Conservation (phyloP, 2,888 invertebrate species). For the Euplagia quadripunctaria region DNA sequence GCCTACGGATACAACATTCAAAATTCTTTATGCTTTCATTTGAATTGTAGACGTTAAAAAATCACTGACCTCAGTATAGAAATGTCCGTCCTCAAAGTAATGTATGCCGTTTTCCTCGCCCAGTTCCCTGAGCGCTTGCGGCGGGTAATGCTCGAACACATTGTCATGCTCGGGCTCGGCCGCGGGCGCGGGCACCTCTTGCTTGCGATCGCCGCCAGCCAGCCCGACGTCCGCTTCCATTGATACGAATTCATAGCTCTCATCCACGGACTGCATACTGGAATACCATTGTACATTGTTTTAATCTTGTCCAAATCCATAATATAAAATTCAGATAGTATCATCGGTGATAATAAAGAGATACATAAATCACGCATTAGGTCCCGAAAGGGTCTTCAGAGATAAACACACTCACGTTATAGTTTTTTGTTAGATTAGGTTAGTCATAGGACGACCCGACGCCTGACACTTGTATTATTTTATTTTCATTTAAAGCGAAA, state of each 20-base stretch:
- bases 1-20: too few relatives aligned
- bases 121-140: constrained; percentile 90
- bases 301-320: background rate
- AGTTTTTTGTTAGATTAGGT: background rate
- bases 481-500: background rate
- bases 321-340: background rate
- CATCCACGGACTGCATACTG: constrained; percentile 86
- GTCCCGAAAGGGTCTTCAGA: background rate
- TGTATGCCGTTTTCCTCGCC: constrained; percentile 95
- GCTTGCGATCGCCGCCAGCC: constrained; percentile 70
- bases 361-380: background rate
- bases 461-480: background rate
- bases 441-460: too few relatives aligned
- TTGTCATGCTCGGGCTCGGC: constrained; percentile 56
- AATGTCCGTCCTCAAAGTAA: constrained; percentile 97
- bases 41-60: background rate
- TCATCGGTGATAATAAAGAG: background rate
- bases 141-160: constrained; percentile 87
- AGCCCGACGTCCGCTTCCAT: constrained; percentile 73
- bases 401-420: background rate
- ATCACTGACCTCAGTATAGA: constrained; percentile 93
- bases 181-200: constrained; percentile 45
- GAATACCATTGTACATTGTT: constrained; percentile 1
- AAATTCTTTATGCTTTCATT: background rate
- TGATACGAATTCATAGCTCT: constrained; percentile 84